Conservation (phyloP, 2,113 vertebrate genomes). For the Siniperca knerii region DNA sequence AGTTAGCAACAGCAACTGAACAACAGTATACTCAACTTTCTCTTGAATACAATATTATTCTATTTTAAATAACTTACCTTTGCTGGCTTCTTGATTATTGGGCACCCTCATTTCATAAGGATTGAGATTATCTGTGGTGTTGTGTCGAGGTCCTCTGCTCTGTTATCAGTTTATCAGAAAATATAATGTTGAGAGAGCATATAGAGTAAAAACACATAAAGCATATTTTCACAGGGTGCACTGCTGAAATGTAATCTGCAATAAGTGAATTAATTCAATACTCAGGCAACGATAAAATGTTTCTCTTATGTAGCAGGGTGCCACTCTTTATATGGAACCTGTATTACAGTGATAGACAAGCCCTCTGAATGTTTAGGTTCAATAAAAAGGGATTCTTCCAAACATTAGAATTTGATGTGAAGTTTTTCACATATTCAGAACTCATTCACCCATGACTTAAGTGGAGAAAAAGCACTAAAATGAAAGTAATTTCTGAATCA, state of each 20-base stretch:
- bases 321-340: neutral
- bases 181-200: conserved; percentile 4
- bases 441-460: neutral
- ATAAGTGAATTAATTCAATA: neutral
- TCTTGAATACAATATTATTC: neutral
- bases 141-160: neutral
- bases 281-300: neutral
- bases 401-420: neutral
- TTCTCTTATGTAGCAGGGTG: neutral
- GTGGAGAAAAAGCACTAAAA: neutral
- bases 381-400: neutral
- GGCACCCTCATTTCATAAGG: conserved; percentile 60
- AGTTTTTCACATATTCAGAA: neutral
- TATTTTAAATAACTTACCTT: conserved; percentile 34
- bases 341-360: conserved; percentile 25
- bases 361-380: neutral
- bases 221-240: neutral
- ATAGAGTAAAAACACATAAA: neutral
- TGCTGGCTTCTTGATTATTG: conserved; percentile 6
- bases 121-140: conserved; percentile 48
- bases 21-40: neutral
- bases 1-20: neutral
- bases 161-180: conserved; percentile 18
- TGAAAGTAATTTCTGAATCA: neutral
- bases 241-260: conserved; percentile 24